Base-by-base conservation (phyloP, 2,113 vertebrate genomes). In the Penelope pileata region DNA sequence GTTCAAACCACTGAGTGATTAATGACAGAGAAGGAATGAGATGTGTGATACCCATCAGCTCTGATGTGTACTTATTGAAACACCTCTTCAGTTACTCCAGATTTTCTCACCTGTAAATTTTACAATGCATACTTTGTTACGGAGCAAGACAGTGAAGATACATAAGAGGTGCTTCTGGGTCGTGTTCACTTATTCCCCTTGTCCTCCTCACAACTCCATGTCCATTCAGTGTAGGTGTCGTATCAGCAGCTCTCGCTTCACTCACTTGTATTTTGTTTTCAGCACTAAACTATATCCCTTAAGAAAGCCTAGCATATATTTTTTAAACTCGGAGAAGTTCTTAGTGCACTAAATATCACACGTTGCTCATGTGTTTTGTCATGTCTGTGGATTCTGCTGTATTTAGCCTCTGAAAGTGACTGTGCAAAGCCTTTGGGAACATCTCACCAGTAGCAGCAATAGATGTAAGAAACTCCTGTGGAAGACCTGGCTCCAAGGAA, bases 341-440 rank as follows among this genome's bases (percentile, higher is more conserved):
- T 50, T 66, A 48, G 16, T 13, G 13, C 15, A 27, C 36, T 60
- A 48, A 79, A 43, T 19, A 27, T 26, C 34, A 50, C 8, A 69
- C n/a, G 26, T 1, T 43, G 51, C 5, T 32, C 26, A 13, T 21
- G 4, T 30, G 11, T 74, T 95, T 70, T 67, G 11, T 51, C 45
- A 83, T 67, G 54, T 40, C 34, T 68, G 43, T 32, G 63, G 60
- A 43, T 59, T 43, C 32, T 64, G 11, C 24, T 15, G 1, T 26
- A 66, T 0, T 0, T 23, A 56, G 38, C 23, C 56, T 74, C 64
- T 29, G 19, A 89, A 68, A 0, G 0, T 16, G 51, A 29, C 77
- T 43, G 12, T 53, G 29, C 56, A 68, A 81, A 89, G 54, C 15
- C 38, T 83, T 22, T 74, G 22, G 26, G 18, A 32, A 4, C 30